These are phyloP conservation scores for Lerema accius DNA, from an alignment of 1,140 invertebrate genomes.

Conservation along the genomic window DNA sequence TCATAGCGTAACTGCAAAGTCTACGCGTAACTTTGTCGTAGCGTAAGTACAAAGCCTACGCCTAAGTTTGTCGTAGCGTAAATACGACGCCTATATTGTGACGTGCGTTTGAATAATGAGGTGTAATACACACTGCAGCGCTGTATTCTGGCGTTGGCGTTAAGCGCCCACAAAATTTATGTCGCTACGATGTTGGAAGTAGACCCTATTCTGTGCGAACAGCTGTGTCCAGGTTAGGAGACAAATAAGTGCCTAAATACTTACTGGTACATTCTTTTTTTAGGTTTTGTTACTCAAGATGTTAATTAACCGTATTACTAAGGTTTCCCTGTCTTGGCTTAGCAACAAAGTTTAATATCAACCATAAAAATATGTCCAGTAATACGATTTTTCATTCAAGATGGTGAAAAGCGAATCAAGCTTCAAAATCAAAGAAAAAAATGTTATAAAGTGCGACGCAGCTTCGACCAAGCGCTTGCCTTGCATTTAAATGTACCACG, in stretches of 20 bases:
- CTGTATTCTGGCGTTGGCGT: constrained; percentile 11
- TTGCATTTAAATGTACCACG: constrained; percentile 27
- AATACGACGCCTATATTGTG: constrained; percentile 1
- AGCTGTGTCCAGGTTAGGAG: neutral
- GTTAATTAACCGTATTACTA: no score
- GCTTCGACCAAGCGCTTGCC: constrained; percentile 18
- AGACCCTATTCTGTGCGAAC: neutral
- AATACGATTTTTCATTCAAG: constrained; percentile 18
- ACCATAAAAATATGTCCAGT: no score
- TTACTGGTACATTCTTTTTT: no score
- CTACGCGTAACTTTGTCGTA: no score
- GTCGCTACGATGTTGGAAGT: neutral
- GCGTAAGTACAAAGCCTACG: neutral
- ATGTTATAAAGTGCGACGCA: constrained; percentile 6
- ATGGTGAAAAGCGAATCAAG: constrained; percentile 12
- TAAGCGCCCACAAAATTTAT: constrained; percentile 17
- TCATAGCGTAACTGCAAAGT: no score
- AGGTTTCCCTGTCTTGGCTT: no score
- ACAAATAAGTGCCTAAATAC: no score
- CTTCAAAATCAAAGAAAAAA: constrained; percentile 28
- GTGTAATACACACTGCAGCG: constrained; percentile 14
- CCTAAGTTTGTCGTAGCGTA: neutral
- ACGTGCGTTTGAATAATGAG: constrained; percentile 20
- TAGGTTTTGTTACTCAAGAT: no score
- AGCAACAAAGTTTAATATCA: no score